Evolutionary conservation across 2,888 invertebrate species (phyloP).

Genomic region (Lasioglossum leucozonium): DNA sequence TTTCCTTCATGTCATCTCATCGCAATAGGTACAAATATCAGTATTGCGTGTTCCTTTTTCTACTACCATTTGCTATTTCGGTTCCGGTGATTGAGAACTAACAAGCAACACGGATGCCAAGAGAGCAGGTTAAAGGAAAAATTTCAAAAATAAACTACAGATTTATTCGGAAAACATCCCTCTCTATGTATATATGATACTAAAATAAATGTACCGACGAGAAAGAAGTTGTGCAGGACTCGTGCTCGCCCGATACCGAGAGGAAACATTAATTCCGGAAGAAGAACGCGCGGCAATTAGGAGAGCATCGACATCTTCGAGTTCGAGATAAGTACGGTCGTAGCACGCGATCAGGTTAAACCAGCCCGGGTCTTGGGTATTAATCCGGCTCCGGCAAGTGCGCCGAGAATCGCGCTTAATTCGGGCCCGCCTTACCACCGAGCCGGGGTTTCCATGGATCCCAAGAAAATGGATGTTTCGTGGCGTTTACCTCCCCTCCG

Average conservation of each 20-base stretch:
- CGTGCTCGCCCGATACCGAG: not conserved
- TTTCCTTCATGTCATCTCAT: too few species aligned
- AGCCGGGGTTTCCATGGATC: constrained; percentile 25
- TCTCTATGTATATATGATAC: not conserved
- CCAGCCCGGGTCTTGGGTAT: constrained; percentile 11
- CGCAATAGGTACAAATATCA: not conserved
- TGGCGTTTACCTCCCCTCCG: constrained; percentile 19
- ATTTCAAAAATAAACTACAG: not conserved
- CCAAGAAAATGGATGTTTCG: constrained; percentile 52
- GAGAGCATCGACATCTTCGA: constrained; percentile 7
- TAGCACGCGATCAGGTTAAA: constrained; percentile 17
- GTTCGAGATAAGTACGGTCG: constrained; percentile 15
- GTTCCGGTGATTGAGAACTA: too few species aligned
- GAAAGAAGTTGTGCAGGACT: not conserved
- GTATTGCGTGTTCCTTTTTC: not conserved
- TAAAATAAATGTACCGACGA: not conserved
- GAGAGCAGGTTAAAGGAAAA: too few species aligned
- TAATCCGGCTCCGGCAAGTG: constrained; percentile 39
- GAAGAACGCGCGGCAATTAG: constrained; percentile 5
- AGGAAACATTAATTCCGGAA: not conserved
- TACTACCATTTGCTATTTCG: not conserved
- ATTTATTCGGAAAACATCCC: not conserved
- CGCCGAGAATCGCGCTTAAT: constrained; percentile 54
- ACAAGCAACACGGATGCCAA: too few species aligned
- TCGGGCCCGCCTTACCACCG: constrained; percentile 32